Conservation (phyloP, 1,140 invertebrate genomes). For the Heliothis virescens region DNA sequence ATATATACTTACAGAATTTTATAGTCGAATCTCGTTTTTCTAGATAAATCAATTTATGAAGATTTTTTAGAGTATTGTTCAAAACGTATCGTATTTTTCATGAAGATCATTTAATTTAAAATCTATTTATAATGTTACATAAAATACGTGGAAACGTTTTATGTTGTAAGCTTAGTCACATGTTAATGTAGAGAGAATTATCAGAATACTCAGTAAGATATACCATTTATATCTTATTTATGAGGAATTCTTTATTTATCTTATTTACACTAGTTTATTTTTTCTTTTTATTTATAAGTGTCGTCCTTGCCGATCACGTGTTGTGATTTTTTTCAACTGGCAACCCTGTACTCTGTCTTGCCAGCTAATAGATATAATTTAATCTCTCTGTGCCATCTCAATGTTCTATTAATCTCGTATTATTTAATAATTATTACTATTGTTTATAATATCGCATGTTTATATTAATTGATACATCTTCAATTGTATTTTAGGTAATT, state of each 20-base stretch:
- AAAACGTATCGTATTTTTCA: not conserved
- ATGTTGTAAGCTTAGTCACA: slow-evolving; percentile 18
- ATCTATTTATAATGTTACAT: slow-evolving; percentile 34
- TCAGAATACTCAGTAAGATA: slow-evolving; percentile 53
- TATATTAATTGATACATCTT: slow-evolving; percentile 47
- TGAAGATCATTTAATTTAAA: slow-evolving; percentile 22
- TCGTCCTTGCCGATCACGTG: slow-evolving; percentile 32
- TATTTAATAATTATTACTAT: slow-evolving; percentile 46
- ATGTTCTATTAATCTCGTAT: slow-evolving; percentile 42
- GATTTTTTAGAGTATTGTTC: slow-evolving; percentile 11
- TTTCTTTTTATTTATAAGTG: slow-evolving; percentile 6
- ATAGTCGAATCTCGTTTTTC: slow-evolving; percentile 1
- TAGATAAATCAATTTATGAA: slow-evolving; percentile 21
- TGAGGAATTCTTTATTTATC: slow-evolving; percentile 44
- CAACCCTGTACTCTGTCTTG: slow-evolving; percentile 21
- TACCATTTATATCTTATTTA: slow-evolving; percentile 51
- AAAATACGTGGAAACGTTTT: not conserved
- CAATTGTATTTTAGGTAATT: slow-evolving; percentile 49
- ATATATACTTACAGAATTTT: not conserved
- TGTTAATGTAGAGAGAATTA: slow-evolving; percentile 24
- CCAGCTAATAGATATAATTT: slow-evolving; percentile 35
- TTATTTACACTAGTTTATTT: slow-evolving; percentile 26
- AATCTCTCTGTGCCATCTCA: slow-evolving; percentile 50
- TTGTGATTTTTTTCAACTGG: slow-evolving; percentile 36
- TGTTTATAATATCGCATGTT: slow-evolving; percentile 41